Conservation (phyloP, 2,797 vertebrate species). For the Rhyacichthys aspro region DNA sequence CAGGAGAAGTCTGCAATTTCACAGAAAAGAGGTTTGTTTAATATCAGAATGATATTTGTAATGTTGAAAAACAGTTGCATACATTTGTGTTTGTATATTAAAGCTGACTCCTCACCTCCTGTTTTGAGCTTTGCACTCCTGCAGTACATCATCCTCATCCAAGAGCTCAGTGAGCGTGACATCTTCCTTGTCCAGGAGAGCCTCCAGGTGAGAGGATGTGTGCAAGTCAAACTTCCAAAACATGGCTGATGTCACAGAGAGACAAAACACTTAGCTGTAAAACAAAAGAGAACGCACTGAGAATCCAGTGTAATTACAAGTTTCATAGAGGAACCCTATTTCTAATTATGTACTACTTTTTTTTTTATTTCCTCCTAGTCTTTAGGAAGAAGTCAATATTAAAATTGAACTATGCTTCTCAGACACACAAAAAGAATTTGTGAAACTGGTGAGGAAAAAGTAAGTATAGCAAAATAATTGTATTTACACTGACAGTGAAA, state of each 20-base stretch:
- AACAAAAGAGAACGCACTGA: constrained; percentile 22
- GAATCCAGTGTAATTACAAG: neutral
- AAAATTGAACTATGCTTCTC: no score
- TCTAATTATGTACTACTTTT: no score
- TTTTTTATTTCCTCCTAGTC: no score
- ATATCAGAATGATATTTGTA: no score
- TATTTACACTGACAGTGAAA: no score
- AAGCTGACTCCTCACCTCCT: constrained; percentile 71
- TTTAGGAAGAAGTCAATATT: no score
- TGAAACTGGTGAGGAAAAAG: no score
- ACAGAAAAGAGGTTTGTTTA: constrained; percentile 14
- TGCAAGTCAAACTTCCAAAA: constrained; percentile 99
- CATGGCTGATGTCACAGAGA: constrained; percentile 80
- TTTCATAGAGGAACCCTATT: no score
- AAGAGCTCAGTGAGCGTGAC: constrained; percentile 91
- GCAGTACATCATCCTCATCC: constrained; percentile 96
- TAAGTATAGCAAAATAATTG: no score
- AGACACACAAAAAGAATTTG: no score
- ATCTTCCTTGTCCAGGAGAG: constrained; percentile 93
- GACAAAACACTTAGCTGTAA: constrained; percentile 63
- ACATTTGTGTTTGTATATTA: neutral
- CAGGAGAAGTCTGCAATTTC: constrained; percentile 84
- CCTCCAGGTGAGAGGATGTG: constrained; percentile 94
- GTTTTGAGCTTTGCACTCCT: constrained; percentile 99
- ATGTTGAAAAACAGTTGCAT: no score